These are phyloP conservation scores for Strix aluco DNA, from an alignment of 2,113 vertebrate genomes.

Conservation along the genomic window DNA sequence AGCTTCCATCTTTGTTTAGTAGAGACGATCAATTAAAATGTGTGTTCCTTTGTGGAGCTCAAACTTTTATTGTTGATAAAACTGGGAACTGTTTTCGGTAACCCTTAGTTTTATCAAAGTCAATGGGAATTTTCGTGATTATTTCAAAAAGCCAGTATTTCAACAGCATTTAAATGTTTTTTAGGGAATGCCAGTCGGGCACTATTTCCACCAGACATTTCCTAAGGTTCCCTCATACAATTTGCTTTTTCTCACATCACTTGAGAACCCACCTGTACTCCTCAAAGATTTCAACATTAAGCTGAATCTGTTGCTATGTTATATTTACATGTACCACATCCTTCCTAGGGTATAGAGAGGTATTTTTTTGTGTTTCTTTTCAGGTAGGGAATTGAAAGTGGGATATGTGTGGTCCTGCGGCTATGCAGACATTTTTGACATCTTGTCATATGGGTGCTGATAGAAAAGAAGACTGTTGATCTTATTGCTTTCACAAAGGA, in stretches of 20 bases:
- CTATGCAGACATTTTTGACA: neutral
- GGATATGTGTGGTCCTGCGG: neutral
- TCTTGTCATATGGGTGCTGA: neutral
- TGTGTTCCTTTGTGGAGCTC: neutral
- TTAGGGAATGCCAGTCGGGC: neutral
- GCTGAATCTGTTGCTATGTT: neutral
- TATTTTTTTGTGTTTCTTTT: neutral
- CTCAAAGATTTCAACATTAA: neutral
- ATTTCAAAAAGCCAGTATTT: neutral
- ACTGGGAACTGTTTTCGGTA: neutral
- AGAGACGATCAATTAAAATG: neutral
- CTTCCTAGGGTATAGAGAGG: neutral
- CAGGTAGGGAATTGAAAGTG: neutral
- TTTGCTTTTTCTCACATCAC: neutral
- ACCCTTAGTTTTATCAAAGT: neutral
- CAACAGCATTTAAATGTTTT: neutral
- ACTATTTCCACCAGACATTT: neutral
- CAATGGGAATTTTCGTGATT: neutral
- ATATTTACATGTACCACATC: neutral
- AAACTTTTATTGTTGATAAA: neutral
- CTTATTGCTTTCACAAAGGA: neutral
- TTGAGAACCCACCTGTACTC: neutral
- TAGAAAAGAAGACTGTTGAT: neutral
- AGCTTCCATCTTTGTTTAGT: neutral
- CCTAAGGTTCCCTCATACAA: neutral